These are phyloP conservation scores for Eumacrocentrus americanus DNA, from an alignment of 2,888 invertebrate species.

Conservation along the genomic window DNA sequence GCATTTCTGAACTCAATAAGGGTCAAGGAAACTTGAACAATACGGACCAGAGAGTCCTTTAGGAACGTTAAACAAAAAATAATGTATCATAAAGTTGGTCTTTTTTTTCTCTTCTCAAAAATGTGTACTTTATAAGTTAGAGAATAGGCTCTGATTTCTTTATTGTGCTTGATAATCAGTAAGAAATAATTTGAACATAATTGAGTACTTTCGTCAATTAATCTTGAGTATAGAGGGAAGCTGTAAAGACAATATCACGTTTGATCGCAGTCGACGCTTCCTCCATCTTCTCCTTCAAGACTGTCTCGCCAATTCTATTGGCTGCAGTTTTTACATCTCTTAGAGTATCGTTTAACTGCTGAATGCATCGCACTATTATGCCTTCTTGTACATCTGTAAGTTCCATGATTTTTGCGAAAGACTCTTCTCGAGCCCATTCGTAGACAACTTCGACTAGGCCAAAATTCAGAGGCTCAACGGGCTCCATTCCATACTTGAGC, in stretches of 20 bases:
- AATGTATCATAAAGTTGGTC: constrained; percentile 17
- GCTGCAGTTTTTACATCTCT: constrained; percentile 92
- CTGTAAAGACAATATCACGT: constrained; percentile 97
- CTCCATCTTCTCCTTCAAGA: constrained; percentile 92
- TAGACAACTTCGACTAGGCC: constrained; percentile 93
- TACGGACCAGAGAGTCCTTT: constrained; percentile 63
- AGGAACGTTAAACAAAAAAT: constrained; percentile 35
- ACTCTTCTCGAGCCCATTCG: constrained; percentile 92
- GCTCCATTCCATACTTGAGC: constrained; percentile 62
- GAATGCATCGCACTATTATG: constrained; percentile 95
- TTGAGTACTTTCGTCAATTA: constrained; percentile 25
- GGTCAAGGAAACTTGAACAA: constrained; percentile 65
- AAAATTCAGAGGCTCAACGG: constrained; percentile 79
- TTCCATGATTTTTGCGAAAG: constrained; percentile 92
- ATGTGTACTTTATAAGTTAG: constrained; percentile 12
- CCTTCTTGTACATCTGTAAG: constrained; percentile 96
- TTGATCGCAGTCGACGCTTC: constrained; percentile 92
- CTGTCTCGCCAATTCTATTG: constrained; percentile 90
- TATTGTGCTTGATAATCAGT: constrained; percentile 26
- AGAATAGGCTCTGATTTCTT: constrained; percentile 14
- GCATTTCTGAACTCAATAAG: constrained; percentile 84
- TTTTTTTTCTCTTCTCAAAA: constrained; percentile 11
- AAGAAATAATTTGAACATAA: constrained; percentile 7
- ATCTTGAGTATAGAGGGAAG: constrained; percentile 85
- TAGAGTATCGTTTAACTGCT: constrained; percentile 91